Conservation (phyloP, 2,797 vertebrate species). For the Dendrocincla tyrannina region DNA sequence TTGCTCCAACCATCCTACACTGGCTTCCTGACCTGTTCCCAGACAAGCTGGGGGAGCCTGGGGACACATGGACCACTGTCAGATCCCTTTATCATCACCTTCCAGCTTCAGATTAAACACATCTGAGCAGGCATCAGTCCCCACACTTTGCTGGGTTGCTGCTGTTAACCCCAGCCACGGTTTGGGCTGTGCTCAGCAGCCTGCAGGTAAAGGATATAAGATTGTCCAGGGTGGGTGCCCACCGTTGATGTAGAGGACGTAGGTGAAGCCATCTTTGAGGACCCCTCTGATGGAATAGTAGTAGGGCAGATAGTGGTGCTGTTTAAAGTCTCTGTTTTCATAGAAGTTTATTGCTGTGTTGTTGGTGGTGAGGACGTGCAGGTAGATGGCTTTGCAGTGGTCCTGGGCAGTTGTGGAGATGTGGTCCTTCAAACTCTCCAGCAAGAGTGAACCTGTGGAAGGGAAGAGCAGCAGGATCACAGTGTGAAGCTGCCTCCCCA, state of each 20-base stretch:
- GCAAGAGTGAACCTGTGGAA: constrained; percentile 89
- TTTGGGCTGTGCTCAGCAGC: background rate
- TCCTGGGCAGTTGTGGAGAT: constrained; percentile 96
- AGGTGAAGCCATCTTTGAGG: constrained; percentile 98
- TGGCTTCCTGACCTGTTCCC: background rate
- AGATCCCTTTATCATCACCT: background rate
- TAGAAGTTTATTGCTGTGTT: constrained; percentile 97
- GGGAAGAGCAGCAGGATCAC: background rate
- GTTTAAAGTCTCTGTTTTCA: constrained; percentile 97
- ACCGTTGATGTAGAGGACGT: constrained; percentile 96
- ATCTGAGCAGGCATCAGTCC: background rate
- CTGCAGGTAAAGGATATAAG: constrained; percentile 92
- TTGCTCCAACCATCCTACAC: background rate
- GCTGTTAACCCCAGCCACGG: background rate
- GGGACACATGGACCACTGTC: background rate
- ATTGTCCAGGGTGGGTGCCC: constrained; percentile 99
- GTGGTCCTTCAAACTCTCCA: constrained; percentile 98
- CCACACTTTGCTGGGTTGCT: background rate
- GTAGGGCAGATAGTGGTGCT: constrained; percentile 98
- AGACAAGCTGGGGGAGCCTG: background rate
- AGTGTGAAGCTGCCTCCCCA: background rate
- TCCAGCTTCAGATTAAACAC: background rate
- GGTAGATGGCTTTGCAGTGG: constrained; percentile 98
- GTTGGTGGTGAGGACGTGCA: constrained; percentile 98
- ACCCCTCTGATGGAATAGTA: constrained; percentile 98